Conservation (phyloP, 2,888 invertebrate species). For the Hemithea aestivaria region DNA sequence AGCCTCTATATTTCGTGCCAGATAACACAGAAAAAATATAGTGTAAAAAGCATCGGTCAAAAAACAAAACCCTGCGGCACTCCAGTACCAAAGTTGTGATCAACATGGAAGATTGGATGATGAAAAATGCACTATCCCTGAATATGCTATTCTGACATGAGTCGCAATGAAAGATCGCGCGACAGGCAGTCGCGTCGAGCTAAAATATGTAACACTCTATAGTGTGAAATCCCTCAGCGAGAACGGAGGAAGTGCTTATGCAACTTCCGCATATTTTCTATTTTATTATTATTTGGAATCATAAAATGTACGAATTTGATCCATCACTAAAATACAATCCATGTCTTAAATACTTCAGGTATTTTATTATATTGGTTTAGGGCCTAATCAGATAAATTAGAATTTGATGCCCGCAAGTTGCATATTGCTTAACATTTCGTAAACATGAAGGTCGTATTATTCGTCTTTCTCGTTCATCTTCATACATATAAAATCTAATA, state of each 20-base stretch:
- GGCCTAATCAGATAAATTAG: too few species aligned
- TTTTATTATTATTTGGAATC: constrained; percentile 1
- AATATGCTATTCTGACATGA: constrained; percentile 52
- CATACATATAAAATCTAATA: too few species aligned
- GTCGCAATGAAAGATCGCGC: constrained; percentile 47
- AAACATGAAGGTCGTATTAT: too few species aligned
- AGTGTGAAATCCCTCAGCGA: constrained; percentile 36
- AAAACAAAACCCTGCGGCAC: constrained; percentile 28
- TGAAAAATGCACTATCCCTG: constrained; percentile 61
- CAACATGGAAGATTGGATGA: constrained; percentile 53
- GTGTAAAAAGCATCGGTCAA: constrained; percentile 7
- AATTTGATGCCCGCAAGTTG: too few species aligned
- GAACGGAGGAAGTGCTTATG: constrained; percentile 20
- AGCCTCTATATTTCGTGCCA: too few species aligned
- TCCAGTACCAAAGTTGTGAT: constrained; percentile 33
- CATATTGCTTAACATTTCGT: too few species aligned
- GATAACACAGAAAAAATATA: too few species aligned
- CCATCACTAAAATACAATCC: too few species aligned
- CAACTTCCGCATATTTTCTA: constrained; percentile 8
- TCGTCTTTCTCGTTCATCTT: too few species aligned
- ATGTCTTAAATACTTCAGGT: too few species aligned
- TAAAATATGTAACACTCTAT: constrained; percentile 48
- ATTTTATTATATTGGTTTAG: too few species aligned
- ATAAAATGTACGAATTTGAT: background rate
- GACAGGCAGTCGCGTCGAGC: constrained; percentile 32